Conservation (phyloP, 2,888 invertebrate genomes). For the Drosophila barbarae region DNA sequence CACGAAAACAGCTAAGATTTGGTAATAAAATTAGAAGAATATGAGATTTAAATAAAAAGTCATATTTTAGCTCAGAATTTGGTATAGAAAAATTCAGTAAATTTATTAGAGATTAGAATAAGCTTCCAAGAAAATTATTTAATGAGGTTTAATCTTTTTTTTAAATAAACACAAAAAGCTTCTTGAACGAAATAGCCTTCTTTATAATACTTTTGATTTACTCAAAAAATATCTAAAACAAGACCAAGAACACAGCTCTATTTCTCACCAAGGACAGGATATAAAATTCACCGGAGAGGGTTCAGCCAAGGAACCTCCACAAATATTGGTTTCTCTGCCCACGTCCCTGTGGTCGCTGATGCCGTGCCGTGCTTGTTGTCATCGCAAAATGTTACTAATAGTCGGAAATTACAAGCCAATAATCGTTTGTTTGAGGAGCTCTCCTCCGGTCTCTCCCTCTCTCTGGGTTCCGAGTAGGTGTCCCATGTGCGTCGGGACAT, state of each 20-base stretch:
- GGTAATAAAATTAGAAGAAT: neutral
- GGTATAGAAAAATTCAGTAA: too few relatives aligned
- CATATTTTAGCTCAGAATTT: too few relatives aligned
- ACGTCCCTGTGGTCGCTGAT: slow-evolving; percentile 35
- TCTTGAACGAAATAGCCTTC: too few relatives aligned
- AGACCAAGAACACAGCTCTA: neutral
- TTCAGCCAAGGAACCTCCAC: slow-evolving; percentile 3
- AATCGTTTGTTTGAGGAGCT: slow-evolving; percentile 54
- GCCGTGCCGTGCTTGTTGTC: slow-evolving; percentile 66
- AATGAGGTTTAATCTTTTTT: neutral
- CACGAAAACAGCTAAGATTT: neutral
- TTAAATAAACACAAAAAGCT: neutral
- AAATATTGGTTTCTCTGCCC: slow-evolving; percentile 7
- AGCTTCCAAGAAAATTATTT: neutral
- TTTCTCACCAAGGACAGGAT: neutral
- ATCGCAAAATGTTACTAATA: slow-evolving; percentile 72
- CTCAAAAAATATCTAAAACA: neutral
- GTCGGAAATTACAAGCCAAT: slow-evolving; percentile 70
- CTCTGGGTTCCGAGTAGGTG: slow-evolving; percentile 33
- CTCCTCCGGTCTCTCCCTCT: slow-evolving; percentile 6
- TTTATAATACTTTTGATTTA: too few relatives aligned
- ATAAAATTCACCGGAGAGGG: slow-evolving; percentile 6
- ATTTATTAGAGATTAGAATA: too few relatives aligned
- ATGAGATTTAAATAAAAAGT: neutral
- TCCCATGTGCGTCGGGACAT: slow-evolving; percentile 33